Evolutionary conservation across 2,888 invertebrate species (phyloP).

Genomic region (Pristionchus arcanus): DNA sequence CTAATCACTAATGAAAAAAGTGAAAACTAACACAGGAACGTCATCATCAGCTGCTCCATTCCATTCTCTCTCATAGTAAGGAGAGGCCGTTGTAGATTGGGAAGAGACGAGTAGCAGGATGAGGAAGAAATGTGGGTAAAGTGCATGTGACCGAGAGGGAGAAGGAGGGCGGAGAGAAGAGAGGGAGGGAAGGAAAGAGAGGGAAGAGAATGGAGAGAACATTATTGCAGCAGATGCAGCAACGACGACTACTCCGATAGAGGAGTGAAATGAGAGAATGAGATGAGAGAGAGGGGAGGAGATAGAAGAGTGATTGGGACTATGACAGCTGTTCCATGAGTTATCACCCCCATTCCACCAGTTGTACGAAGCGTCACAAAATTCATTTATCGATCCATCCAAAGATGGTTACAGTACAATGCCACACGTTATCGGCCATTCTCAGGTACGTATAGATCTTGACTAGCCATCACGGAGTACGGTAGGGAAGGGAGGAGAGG

Average conservation of each 20-base stretch:
- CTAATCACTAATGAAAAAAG: not conserved
- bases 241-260: not conserved
- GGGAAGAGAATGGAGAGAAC: not conserved
- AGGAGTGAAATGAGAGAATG: conserved; percentile 1
- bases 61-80: conserved; percentile 46
- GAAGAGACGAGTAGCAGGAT: not conserved
- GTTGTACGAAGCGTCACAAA: not conserved
- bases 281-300: not conserved
- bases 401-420: conserved; percentile 38
- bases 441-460: conserved; percentile 40
- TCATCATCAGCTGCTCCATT: conserved; percentile 37
- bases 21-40: not conserved
- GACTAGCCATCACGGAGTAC: conserved; percentile 45
- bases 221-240: conserved; percentile 25
- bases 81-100: not conserved
- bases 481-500: conserved; percentile 41
- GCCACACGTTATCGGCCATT: conserved; percentile 17
- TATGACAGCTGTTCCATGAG: conserved; percentile 48
- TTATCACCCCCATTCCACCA: conserved; percentile 13
- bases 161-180: not conserved
- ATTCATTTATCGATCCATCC: conserved; percentile 42
- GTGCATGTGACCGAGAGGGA: conserved; percentile 29
- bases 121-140: conserved; percentile 22
- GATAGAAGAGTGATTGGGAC: conserved; percentile 12
- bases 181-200: not conserved